Evolutionary conservation across 2,113 vertebrate genomes (phyloP), one percentile per base, ranked within the genome.

Genomic region (Heliornis fulica): DNA sequence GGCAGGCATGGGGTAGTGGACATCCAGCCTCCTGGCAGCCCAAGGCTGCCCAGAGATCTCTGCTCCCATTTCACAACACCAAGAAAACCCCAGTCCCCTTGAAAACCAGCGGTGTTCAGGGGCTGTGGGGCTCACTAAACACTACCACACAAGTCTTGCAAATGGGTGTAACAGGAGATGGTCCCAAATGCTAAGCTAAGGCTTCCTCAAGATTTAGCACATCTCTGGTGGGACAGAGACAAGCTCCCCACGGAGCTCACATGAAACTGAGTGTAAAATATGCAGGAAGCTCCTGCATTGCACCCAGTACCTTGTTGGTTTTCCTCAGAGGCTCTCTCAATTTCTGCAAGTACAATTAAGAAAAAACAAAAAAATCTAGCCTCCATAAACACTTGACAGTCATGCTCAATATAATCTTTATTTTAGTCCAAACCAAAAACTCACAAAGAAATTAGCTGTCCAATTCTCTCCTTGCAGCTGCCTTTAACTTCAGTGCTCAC

Each of bases 1-100:
- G 34, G 21, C 43, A 65, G n/a, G 25, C 0, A 4, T 0, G 0
- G 40, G 28, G 26, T 36, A 53, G 22, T 13, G 59, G 46, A 21
- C 21, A 2, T 36, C 17, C 64, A 38, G 25, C 12, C 78, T 20
- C 28, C 57, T 4, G 3, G 3, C 11, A 61, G 36, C 6, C 40
- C 51, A 16, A 79, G 8, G 11, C 43, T 45, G 28, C 21, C 16
- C 9, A 8, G 32, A 56, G 17, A 19, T 36, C 26, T 65, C 12
- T 15, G 11, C 23, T 45, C 34, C 28, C 11, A 13, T 22, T 71
- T 31, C 11, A 11, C 10, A 70, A 36, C 5, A 63, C n/a, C 43
- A 34, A 34, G 18, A 45, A 32, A 32, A 36, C 29, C 2, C 5
- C 57, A 84, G 15, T 6, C 51, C 57, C 13, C 14, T 43, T 54